Conservation (phyloP, 1,140 invertebrate genomes). For the Stegodyphus mimosarum region DNA sequence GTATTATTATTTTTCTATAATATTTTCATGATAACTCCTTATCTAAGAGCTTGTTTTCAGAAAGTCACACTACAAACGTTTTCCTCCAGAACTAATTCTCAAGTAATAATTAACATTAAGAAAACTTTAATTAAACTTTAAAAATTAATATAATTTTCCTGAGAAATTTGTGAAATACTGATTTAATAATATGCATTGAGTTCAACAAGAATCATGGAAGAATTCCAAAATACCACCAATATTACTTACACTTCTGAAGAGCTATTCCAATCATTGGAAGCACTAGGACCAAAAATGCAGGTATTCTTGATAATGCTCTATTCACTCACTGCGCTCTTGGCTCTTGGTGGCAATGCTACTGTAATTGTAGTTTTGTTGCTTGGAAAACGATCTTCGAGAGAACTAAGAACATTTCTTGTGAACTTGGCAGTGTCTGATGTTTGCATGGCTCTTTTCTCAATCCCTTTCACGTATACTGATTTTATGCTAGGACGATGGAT, state of each 20-base stretch:
- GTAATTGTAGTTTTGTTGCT: slow-evolving; percentile 68
- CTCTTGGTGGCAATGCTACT: slow-evolving; percentile 67
- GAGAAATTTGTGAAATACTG: no score
- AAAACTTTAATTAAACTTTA: no score
- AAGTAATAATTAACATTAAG: no score
- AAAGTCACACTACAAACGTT: no score
- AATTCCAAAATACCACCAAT: slow-evolving; percentile 2
- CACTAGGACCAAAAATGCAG: slow-evolving; percentile 63
- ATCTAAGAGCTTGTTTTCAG: no score
- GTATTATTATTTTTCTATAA: no score
- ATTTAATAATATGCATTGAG: no score
- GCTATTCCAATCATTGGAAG: slow-evolving; percentile 44
- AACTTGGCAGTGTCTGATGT: slow-evolving; percentile 69
- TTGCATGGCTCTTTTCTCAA: slow-evolving; percentile 69
- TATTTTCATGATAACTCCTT: no score
- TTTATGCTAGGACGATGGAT: slow-evolving; percentile 69
- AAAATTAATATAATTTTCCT: no score
- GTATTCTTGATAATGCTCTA: slow-evolving; percentile 67
- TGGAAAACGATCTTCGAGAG: slow-evolving; percentile 66
- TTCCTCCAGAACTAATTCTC: no score
- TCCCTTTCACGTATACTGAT: slow-evolving; percentile 70
- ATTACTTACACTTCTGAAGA: slow-evolving; percentile 21
- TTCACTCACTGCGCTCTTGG: slow-evolving; percentile 67
- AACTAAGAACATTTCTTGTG: slow-evolving; percentile 68
- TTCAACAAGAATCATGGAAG: background rate